Percentiles rank a stretch among this genome's conserved stretches.
Conservation (phyloP, 2,888 invertebrate genomes). For the Megamerina dolium region DNA sequence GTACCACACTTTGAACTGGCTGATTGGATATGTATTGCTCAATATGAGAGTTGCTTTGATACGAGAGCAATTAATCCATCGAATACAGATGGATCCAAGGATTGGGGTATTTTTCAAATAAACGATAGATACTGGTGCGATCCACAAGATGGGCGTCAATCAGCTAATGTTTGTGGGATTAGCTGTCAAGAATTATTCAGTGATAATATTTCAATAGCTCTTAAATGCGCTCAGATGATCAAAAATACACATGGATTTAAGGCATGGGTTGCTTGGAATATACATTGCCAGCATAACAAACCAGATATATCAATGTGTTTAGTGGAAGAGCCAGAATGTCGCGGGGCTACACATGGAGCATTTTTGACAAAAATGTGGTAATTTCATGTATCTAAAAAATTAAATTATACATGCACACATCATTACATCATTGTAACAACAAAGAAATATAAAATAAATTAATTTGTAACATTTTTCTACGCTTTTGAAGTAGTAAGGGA, state of each 20-base stretch:
- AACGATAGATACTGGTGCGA: conserved; percentile 31
- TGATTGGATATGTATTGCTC: conserved; percentile 19
- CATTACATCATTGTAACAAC: no score
- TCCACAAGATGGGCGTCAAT: conserved; percentile 7
- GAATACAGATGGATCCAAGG: conserved; percentile 46
- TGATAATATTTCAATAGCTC: conserved; percentile 21
- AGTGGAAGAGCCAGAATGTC: no score
- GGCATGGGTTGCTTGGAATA: conserved; percentile 27
- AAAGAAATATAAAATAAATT: no score
- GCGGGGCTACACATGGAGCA: no score
- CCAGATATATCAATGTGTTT: no score
- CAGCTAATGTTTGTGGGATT: conserved; percentile 22
- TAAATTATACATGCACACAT: no score
- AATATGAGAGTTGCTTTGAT: conserved; percentile 25
- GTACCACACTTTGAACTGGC: conserved; percentile 12
- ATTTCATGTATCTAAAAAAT: no score
- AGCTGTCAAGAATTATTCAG: conserved; percentile 20
- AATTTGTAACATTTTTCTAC: no score
- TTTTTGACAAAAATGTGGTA: no score
- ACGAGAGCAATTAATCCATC: conserved; percentile 42
- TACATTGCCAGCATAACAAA: no score
- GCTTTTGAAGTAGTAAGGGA: no score
- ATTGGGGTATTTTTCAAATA: conserved; percentile 32
- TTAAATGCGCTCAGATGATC: conserved; percentile 22
- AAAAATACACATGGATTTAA: conserved; percentile 20